Evolutionary conservation across 2,888 invertebrate species (phyloP), one percentile per base, ranked within the genome.

Genomic region (Nemapogon koenigi): DNA sequence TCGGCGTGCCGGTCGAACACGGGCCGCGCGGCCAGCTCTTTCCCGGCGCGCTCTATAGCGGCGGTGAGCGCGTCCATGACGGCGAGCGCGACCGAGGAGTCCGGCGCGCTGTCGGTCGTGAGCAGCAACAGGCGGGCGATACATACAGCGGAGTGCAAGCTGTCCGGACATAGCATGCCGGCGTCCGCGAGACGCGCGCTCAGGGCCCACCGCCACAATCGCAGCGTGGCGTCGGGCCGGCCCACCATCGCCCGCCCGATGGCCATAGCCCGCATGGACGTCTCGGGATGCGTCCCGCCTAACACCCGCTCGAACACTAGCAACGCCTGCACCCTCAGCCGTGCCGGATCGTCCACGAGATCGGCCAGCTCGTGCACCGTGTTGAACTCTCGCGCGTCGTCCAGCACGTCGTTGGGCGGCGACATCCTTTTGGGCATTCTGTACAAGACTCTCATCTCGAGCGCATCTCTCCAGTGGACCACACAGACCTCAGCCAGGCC

Each of bases 391-490:
- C n/a, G 14, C 14, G 7, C 1, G 7, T 7, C n/a, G 14, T 29
- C n/a, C 29, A 62, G 36, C 39, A 47, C 50, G n/a, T n/a, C n/a
- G n/a, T n/a, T n/a, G n/a, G n/a, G n/a, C n/a, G n/a, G n/a, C n/a
- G n/a, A n/a, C n/a, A n/a, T n/a, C n/a, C n/a, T n/a, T n/a, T 17
- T 7, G 15, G n/a, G n/a, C 68, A 67, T n/a, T n/a, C n/a, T n/a
- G n/a, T n/a, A n/a, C n/a, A n/a, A n/a, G n/a, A n/a, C n/a, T n/a
- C 28, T n/a, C n/a, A 13, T 27, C 28, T 4, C 2, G 51, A 88
- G 83, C n/a, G 91, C 94, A 51, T 83, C 83, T 37, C 87, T 84
- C 95, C 95, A 95, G 53, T 89, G 86, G 66, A 94, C 94, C 66
- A 95, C 7, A n/a, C 68, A 66, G 51, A 88, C 83, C n/a, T 91